Conservation (phyloP, 1,140 invertebrate species). For the Anastrepha obliqua region DNA sequence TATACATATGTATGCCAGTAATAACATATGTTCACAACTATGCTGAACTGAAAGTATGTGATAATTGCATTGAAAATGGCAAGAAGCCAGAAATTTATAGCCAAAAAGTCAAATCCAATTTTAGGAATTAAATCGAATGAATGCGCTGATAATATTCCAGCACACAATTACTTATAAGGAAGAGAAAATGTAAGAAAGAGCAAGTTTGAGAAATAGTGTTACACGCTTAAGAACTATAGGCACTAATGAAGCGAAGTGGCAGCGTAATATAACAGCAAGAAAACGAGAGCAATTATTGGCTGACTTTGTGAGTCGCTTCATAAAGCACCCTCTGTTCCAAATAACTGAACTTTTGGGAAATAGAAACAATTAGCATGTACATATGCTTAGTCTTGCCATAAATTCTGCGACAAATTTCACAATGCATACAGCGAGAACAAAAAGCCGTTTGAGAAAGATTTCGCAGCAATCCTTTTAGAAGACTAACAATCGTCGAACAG, state of each 20-base stretch:
- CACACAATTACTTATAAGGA: neutral
- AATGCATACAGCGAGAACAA: too few relatives aligned
- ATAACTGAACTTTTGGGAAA: too few relatives aligned
- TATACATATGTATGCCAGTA: neutral
- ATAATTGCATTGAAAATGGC: conserved; percentile 45
- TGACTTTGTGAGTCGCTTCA: neutral
- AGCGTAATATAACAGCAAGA: neutral
- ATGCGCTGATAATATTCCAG: neutral
- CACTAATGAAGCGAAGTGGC: neutral
- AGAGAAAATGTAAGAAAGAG: neutral
- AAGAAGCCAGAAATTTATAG: conserved; percentile 29
- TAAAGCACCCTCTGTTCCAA: neutral
- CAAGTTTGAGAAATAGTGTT: conserved; percentile 5
- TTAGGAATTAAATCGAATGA: neutral
- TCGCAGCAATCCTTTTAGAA: too few relatives aligned
- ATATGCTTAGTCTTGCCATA: too few relatives aligned
- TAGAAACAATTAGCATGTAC: too few relatives aligned
- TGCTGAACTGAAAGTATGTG: neutral
- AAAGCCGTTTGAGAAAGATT: too few relatives aligned
- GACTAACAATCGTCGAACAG: too few relatives aligned
- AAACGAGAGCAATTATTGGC: neutral
- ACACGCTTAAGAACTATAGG: neutral
- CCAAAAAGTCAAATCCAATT: conserved; percentile 25
- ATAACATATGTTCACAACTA: conserved; percentile 41
- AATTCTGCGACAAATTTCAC: too few relatives aligned